Conservation (phyloP, 2,113 vertebrate species). For the Corvus cornix region DNA sequence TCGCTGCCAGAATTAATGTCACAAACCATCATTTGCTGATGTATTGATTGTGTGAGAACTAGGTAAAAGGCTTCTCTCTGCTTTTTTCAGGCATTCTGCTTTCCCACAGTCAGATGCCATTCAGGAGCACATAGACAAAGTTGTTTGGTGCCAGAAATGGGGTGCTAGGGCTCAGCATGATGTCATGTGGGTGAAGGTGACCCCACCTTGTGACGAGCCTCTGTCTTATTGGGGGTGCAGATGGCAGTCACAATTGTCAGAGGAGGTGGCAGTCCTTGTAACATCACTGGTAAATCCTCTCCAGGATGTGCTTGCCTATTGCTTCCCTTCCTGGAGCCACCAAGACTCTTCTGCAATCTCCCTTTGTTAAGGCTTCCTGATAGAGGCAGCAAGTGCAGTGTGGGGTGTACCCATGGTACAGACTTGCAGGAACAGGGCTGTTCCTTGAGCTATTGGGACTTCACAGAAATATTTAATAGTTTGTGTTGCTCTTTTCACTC, state of each 20-base stretch:
- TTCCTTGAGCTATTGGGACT: background rate
- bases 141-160: background rate
- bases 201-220: background rate
- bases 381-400: background rate
- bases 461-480: background rate
- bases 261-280: background rate
- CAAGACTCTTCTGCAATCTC: background rate
- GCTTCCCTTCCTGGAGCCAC: background rate
- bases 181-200: background rate
- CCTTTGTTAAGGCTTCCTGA: background rate
- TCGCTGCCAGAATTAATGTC: background rate
- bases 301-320: background rate
- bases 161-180: background rate
- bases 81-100: background rate
- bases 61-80: background rate
- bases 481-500: background rate
- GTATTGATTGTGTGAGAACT: background rate
- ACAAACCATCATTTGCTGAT: background rate
- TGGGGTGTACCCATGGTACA: background rate
- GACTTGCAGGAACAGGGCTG: background rate
- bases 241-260: background rate
- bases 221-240: background rate
- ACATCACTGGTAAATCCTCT: background rate
- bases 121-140: background rate
- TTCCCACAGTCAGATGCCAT: accelerated